Evolutionary conservation across 2,113 vertebrate species (phyloP).

Genomic region (Nothocercus julius): DNA sequence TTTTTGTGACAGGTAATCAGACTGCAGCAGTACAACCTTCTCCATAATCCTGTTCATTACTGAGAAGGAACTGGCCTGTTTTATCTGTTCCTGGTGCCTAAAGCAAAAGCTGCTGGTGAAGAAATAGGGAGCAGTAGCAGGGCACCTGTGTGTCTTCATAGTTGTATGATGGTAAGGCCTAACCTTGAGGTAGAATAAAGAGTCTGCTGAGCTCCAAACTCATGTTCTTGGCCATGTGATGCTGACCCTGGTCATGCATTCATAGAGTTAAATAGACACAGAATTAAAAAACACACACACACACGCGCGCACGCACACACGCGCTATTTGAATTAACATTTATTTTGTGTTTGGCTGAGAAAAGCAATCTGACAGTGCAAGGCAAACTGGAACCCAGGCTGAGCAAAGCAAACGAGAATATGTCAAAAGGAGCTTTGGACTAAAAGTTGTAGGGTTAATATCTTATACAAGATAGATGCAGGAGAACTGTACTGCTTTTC

Average conservation of each 20-base stretch:
- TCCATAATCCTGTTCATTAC: background rate
- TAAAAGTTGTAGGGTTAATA: background rate
- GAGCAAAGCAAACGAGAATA: background rate
- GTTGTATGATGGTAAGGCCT: background rate
- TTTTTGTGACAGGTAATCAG: background rate
- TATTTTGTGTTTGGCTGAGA: background rate
- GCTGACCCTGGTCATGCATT: background rate
- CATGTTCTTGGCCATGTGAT: background rate
- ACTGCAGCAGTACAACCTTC: fast-evolving
- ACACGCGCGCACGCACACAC: background rate
- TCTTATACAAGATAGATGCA: background rate
- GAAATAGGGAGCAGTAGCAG: background rate
- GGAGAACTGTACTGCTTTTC: background rate
- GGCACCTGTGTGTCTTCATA: background rate
- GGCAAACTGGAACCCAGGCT: background rate
- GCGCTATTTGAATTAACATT: background rate
- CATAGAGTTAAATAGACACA: background rate
- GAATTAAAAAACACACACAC: background rate
- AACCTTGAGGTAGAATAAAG: background rate
- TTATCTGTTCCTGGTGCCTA: background rate
- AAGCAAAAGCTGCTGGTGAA: background rate
- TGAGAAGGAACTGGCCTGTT: background rate
- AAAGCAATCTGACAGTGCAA: background rate
- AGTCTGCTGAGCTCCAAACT: too few relatives aligned
- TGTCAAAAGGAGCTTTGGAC: background rate